phyloP scores from a whole-genome alignment of 2,888 invertebrate species.

The Dendrolimus houi region DNA sequence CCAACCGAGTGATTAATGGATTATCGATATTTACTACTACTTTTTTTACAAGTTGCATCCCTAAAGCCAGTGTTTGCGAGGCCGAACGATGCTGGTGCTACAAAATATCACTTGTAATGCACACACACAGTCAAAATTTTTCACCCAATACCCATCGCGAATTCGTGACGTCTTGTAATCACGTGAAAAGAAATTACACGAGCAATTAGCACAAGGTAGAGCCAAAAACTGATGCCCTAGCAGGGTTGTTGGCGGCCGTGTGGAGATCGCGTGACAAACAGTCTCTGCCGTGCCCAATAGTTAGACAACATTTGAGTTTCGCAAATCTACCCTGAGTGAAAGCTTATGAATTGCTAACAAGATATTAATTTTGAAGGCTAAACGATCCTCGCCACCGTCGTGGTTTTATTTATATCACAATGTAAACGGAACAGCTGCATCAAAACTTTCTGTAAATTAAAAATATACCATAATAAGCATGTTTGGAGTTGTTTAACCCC shows the following conservation, averaged over 20 bases:
- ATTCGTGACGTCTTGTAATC: slow-evolving; percentile 12
- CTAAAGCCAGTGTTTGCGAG: slow-evolving; percentile 22
- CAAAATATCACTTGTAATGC: background rate
- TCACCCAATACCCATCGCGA: slow-evolving; percentile 7
- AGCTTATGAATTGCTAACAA: slow-evolving; percentile 45
- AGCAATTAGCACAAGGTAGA: slow-evolving; percentile 19
- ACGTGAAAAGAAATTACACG: slow-evolving; percentile 15
- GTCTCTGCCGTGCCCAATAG: slow-evolving; percentile 55
- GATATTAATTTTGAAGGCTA: slow-evolving; percentile 40
- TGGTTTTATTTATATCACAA: slow-evolving; percentile 5
- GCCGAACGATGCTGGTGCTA: slow-evolving; percentile 2
- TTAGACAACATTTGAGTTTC: slow-evolving; percentile 56
- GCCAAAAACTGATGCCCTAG: slow-evolving; percentile 16
- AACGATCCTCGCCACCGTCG: slow-evolving; percentile 14
- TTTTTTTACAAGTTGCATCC: too few species aligned
- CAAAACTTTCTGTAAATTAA: background rate
- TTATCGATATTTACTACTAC: too few species aligned
- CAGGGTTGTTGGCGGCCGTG: slow-evolving; percentile 24
- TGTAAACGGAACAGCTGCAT: background rate
- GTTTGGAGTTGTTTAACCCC: background rate
- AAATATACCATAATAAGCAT: background rate
- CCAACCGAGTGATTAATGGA: too few species aligned
- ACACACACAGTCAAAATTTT: slow-evolving; percentile 17
- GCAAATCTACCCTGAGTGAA: slow-evolving; percentile 47
- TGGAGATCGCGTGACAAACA: slow-evolving; percentile 48